A percentile compares a stretch with the other conserved stretches of the same genome.
Conservation (phyloP, 2,888 invertebrate genomes). For the Agrochola circellaris region DNA sequence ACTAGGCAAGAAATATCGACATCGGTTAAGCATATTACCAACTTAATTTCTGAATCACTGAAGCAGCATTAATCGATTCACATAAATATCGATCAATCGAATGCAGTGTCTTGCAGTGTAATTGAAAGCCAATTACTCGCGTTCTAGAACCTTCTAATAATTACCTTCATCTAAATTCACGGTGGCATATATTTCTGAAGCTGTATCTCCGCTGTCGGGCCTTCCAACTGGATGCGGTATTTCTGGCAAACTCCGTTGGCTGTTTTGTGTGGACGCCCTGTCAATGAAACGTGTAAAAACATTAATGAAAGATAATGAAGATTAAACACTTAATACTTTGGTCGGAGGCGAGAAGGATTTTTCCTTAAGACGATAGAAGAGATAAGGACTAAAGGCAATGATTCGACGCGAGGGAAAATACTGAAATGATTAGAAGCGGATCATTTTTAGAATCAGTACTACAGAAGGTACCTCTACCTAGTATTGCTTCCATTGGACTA, state of each 20-base stretch:
- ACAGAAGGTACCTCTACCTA: background rate
- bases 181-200: conserved; percentile 96
- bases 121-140: conserved; percentile 21
- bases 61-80: conserved; percentile 52
- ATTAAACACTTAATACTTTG: background rate
- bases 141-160: conserved; percentile 28
- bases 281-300: conserved; percentile 36
- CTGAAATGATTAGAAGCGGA: background rate
- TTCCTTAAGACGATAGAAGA: conserved; percentile 14
- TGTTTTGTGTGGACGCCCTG: conserved; percentile 89
- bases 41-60: conserved; percentile 37
- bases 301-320: conserved; percentile 9
- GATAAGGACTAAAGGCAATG: background rate
- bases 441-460: background rate
- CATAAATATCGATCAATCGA: conserved; percentile 53
- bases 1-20: conserved; percentile 29
- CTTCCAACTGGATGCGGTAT: conserved; percentile 93
- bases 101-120: conserved; percentile 33
- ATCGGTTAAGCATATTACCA: conserved; percentile 20
- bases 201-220: conserved; percentile 93
- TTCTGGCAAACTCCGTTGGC: conserved; percentile 95
- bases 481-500: background rate
- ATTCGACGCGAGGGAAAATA: background rate
- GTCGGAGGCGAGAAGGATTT: conserved; percentile 10
- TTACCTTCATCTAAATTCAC: conserved; percentile 91